Conservation (phyloP, 2,888 invertebrate species). For the Gastrophysa polygoni region DNA sequence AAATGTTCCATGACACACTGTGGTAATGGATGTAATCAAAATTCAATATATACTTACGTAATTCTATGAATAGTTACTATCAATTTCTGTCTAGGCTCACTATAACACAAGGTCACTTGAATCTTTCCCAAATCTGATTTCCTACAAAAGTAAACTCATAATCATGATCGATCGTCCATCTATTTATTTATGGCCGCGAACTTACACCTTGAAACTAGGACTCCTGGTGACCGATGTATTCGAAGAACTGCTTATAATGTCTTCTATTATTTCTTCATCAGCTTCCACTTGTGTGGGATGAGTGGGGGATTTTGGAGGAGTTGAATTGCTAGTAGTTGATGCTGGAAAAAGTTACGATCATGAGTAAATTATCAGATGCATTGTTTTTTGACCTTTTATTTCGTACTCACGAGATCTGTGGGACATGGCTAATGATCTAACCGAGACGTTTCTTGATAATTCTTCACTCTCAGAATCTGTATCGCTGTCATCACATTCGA, state of each 20-base stretch:
- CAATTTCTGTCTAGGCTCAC: slow-evolving; percentile 77
- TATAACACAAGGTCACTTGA: slow-evolving; percentile 81
- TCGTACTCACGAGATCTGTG: slow-evolving; percentile 22
- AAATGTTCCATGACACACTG: no score
- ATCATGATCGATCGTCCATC: neutral
- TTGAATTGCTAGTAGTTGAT: slow-evolving; percentile 21
- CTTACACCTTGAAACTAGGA: slow-evolving; percentile 28
- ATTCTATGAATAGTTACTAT: slow-evolving; percentile 84
- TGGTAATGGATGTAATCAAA: no score
- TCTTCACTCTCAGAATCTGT: slow-evolving; percentile 38
- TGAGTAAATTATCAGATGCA: neutral
- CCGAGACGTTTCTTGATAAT: slow-evolving; percentile 24
- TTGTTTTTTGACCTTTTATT: neutral
- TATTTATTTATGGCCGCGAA: neutral
- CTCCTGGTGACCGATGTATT: slow-evolving; percentile 15
- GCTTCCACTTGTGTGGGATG: slow-evolving; percentile 14
- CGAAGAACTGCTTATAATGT: slow-evolving; percentile 16
- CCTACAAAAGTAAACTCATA: slow-evolving; percentile 26
- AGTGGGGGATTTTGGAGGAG: slow-evolving; percentile 15
- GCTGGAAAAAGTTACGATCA: slow-evolving; percentile 11
- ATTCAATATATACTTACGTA: slow-evolving; percentile 65
- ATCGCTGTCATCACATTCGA: slow-evolving; percentile 41
- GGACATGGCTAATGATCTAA: slow-evolving; percentile 22
- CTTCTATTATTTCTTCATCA: slow-evolving; percentile 23
- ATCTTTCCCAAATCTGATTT: slow-evolving; percentile 67